Evolutionary conservation across 2,888 invertebrate genomes (phyloP).

Genomic region (Drosophila borborema): DNA sequence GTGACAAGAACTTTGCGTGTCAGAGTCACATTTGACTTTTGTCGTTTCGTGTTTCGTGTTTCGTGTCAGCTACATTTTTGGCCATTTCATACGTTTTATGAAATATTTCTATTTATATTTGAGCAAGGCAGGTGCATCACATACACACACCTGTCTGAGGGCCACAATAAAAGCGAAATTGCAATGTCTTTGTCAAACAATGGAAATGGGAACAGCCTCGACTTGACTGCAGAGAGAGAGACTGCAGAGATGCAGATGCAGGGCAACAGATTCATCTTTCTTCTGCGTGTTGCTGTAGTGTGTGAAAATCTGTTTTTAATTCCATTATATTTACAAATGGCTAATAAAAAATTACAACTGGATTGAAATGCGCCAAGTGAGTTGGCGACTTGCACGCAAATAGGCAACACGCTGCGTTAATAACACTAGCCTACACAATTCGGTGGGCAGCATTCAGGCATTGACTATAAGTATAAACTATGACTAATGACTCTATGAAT

Average conservation of each 20-base stretch:
- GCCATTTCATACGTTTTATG: constrained; percentile 23
- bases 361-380: neutral
- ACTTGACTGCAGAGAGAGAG: no score
- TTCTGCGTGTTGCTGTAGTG: neutral
- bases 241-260: no score
- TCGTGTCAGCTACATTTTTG: constrained; percentile 42
- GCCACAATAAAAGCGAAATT: constrained; percentile 63
- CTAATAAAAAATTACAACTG: neutral
- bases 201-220: constrained; percentile 12
- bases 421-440: neutral
- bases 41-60: constrained; percentile 72
- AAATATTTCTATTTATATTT: constrained; percentile 45
- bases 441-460: neutral
- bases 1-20: constrained; percentile 77
- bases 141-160: constrained; percentile 9
- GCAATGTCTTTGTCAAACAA: constrained; percentile 57
- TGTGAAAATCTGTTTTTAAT: constrained; percentile 5
- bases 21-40: constrained; percentile 77
- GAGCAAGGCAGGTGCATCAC: constrained; percentile 14
- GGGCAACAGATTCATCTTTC: neutral
- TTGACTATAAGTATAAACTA: neutral
- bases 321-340: constrained; percentile 4
- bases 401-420: neutral
- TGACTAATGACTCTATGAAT: neutral
- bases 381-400: neutral